Evolutionary conservation across 2,888 invertebrate species (phyloP).

Genomic region (Galerucella calmariensis): DNA sequence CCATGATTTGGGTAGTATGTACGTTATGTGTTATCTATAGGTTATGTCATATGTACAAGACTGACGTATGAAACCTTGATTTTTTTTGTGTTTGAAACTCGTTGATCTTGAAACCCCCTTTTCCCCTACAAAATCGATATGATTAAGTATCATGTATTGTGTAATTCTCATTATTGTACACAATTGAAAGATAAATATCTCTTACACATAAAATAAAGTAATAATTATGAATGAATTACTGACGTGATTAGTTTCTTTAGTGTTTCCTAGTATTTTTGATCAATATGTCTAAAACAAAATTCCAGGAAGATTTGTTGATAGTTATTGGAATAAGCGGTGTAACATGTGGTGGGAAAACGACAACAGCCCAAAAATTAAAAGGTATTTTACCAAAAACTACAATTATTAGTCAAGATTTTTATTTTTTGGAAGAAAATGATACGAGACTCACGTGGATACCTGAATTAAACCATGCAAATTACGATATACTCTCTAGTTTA

Average conservation of each 20-base stretch:
- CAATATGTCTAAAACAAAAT: slow-evolving; percentile 27
- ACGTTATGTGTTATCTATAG: too few relatives aligned
- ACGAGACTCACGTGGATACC: slow-evolving; percentile 73
- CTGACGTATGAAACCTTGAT: not conserved
- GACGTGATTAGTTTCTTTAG: not conserved
- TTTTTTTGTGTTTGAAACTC: not conserved
- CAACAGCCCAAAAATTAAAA: slow-evolving; percentile 71
- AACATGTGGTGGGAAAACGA: slow-evolving; percentile 87
- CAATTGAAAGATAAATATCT: not conserved
- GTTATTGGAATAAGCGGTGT: slow-evolving; percentile 81
- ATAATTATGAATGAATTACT: not conserved
- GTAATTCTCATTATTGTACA: slow-evolving; percentile 2
- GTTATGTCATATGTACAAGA: too few relatives aligned
- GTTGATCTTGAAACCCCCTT: slow-evolving; percentile 19
- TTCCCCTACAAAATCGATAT: slow-evolving; percentile 7
- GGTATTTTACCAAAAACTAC: slow-evolving; percentile 62
- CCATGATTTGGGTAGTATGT: too few relatives aligned
- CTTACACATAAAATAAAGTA: not conserved
- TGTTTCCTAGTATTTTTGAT: not conserved
- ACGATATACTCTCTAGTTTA: slow-evolving; percentile 77
- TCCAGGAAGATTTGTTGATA: slow-evolving; percentile 39
- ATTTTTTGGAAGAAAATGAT: slow-evolving; percentile 76
- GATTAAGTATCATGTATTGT: not conserved
- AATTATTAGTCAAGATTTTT: slow-evolving; percentile 80
- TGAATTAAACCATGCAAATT: slow-evolving; percentile 79